These are phyloP conservation scores for Epirrhoe alternata DNA, from an alignment of 2,888 invertebrate species.

Conservation along the genomic window DNA sequence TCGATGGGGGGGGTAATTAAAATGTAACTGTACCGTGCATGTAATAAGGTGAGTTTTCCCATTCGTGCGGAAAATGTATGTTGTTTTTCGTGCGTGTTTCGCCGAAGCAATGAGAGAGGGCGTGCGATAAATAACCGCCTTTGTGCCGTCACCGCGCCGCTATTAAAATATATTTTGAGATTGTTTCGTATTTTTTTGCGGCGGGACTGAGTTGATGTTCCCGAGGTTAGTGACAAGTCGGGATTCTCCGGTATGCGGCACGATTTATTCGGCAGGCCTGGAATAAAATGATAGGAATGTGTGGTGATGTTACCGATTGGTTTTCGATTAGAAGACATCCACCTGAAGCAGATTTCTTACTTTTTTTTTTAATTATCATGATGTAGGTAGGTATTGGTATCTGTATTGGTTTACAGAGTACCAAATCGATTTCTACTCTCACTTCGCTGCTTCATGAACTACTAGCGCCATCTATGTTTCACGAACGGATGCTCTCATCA, in stretches of 20 bases:
- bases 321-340: slow-evolving; percentile 9
- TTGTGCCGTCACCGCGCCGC: slow-evolving; percentile 82
- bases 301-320: slow-evolving; percentile 16
- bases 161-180: slow-evolving; percentile 83
- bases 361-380: too few species aligned
- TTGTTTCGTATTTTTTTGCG: slow-evolving; percentile 73
- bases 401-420: background rate
- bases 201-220: slow-evolving; percentile 59
- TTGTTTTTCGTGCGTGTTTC: slow-evolving; percentile 70
- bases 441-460: background rate
- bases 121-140: slow-evolving; percentile 85
- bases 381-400: too few species aligned
- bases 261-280: slow-evolving; percentile 50
- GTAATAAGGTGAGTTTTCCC: slow-evolving; percentile 63
- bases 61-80: slow-evolving; percentile 55
- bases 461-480: slow-evolving; percentile 37
- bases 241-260: slow-evolving; percentile 60
- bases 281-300: slow-evolving; percentile 27
- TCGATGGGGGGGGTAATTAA: slow-evolving; percentile 54
- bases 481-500: background rate
- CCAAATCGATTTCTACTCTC: background rate
- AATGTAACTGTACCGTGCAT: slow-evolving; percentile 58
- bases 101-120: slow-evolving; percentile 84
- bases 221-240: slow-evolving; percentile 50
- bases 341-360: too few species aligned